Evolutionary conservation across 2,797 vertebrate species (phyloP), one percentile per base, ranked within the genome.

Genomic region (Cirrhinus mrigala): DNA sequence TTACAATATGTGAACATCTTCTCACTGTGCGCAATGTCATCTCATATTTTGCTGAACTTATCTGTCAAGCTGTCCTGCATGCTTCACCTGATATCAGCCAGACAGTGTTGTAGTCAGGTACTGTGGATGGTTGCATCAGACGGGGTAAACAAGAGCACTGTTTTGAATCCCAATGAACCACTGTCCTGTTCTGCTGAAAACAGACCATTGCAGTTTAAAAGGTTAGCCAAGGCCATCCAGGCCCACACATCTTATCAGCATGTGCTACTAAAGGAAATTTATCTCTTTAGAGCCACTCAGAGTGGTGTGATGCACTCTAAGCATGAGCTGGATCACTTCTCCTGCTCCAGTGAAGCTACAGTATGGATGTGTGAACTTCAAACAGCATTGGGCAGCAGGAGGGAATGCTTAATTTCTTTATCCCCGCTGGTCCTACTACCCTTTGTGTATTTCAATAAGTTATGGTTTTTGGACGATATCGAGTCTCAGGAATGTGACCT

Each of bases 291-390:
- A 76, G 37, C 60, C 44, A 60, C 62, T 69, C n/a, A 20, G 33
- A 68, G 22, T 27, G 18, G 2, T 58, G 15, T 58, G 12, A 76
- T 77, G 22, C 37, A 20, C 3, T 54, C 44, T 18, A n/a, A 48
- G 44, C 12, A 0, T 16, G 71, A 27, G 71, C 3, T 15, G 46
- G 33, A 56, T 44, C 18, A 10, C 24, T 44, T 29, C n/a, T 18
- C n/a, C 33, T 70, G 50, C 10, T 60, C 33, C 48, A 40, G 24
- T 16, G 18, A 29, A 22, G 33, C 60, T 62, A 46, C 60, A 44
- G 22, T 46, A 2, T 79, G 76, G 76, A 62, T 46, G 60, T 79
- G 37, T 79, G 20, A 84, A 46, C 50, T 78, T 78, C n/a, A 78
- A 78, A 84, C 62, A 70, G 66, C 50, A 70, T 54, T 37, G 18